Base-by-base conservation (phyloP, 1,140 invertebrate genomes). In the Heliothis virescens region DNA sequence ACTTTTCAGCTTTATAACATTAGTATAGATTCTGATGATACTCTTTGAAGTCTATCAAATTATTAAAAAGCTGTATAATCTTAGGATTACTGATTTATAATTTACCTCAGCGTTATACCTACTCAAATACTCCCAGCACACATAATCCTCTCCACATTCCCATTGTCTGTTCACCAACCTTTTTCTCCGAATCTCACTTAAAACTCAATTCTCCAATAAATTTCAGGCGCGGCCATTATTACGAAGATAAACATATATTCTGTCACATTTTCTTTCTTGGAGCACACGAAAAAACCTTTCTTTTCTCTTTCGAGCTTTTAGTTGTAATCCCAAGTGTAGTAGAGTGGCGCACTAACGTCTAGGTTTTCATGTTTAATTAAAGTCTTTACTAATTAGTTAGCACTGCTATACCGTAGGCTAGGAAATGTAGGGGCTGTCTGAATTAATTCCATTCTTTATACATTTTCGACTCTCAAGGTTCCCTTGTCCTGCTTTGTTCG, bases 361-460 rank as follows among this genome's bases (percentile, higher is more conserved):
- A 62, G 59, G 71, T 80, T 81, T 81, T 77, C 65, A 77, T 81
- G 73, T 53, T 81, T 81, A 75, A 81, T 81, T 81, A 81, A 81
- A 71, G 79, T 65, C 29, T 55, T 57, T 12, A 2, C 79, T 80
- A 80, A 76, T 76, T 65, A 76, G 60, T 41, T 63, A 52, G 41
- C 74, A 76, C 34, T 16, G 26, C 53, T 13, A 41, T 52, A 34
- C 18, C 26, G 18, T 34, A 63, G 60, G 18, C 29, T 26, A n/a
- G 60, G 74, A 76, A 76, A 63, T 59, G 74, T 5, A 63, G 53
- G 47, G 47, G 18, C 34, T 47, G 29, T 60, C 29, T 16, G 12
- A 41, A 52, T 48, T 3, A 52, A 69, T 26, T 52, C n/a, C 15
- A 26, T 26, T 29, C 11, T 62, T 18, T 62, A 13, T 62, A 15